A percentile compares a stretch with the other conserved stretches of the same genome.
Evolutionary conservation across 1,140 invertebrate genomes (phyloP).

Genomic region (Mercenaria mercenaria): DNA sequence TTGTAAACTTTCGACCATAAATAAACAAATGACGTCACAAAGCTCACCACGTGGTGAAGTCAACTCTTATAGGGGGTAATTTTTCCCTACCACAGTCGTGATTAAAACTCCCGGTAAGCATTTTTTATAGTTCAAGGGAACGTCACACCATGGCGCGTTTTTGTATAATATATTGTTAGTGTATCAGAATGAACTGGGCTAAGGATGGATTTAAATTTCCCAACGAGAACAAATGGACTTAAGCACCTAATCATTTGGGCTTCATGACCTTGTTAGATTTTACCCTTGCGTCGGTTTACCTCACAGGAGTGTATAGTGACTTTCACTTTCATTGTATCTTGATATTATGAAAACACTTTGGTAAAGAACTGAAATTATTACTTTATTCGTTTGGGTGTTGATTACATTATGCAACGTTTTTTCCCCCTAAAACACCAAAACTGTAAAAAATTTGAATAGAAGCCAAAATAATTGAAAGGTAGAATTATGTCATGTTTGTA

Average conservation of each 20-base stretch:
- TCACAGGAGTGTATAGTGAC: too few relatives aligned
- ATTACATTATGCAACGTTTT: too few relatives aligned
- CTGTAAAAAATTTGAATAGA: too few relatives aligned
- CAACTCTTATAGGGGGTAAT: slow-evolving; percentile 14
- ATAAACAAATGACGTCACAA: slow-evolving; percentile 34
- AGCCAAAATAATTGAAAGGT: too few relatives aligned
- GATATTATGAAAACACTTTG: too few relatives aligned
- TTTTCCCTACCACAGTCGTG: not conserved
- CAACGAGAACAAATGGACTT: not conserved
- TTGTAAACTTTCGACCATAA: slow-evolving; percentile 11
- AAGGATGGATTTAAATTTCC: not conserved
- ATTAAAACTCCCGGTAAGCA: not conserved
- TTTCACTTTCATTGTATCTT: too few relatives aligned
- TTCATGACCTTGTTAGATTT: not conserved
- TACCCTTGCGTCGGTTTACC: not conserved
- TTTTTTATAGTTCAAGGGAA: slow-evolving; percentile 5
- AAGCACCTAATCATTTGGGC: not conserved
- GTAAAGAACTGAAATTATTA: too few relatives aligned
- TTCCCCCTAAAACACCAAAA: too few relatives aligned
- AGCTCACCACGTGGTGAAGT: not conserved
- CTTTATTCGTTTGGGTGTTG: too few relatives aligned
- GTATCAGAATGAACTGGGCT: not conserved
- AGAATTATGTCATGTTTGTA: too few relatives aligned
- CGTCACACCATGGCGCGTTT: not conserved
- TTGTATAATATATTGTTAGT: not conserved